These are phyloP conservation scores for Drosophila pallidifrons DNA, from an alignment of 1,140 invertebrate species.

Conservation along the genomic window DNA sequence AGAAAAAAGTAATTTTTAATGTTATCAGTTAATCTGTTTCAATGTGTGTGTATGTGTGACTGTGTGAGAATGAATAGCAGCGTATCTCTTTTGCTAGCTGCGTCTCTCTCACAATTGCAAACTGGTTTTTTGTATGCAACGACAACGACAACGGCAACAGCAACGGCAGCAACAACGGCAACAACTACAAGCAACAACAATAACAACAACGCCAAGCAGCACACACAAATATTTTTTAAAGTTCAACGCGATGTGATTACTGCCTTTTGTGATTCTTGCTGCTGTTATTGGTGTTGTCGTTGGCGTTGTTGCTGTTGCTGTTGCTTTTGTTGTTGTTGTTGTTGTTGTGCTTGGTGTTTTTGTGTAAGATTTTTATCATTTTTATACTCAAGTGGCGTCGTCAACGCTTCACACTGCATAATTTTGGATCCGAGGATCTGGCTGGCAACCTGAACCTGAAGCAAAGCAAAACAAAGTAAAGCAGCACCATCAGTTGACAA, in stretches of 20 bases:
- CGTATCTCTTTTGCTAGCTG: constrained; percentile 9
- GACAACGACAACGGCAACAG: constrained; percentile 37
- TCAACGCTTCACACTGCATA: constrained; percentile 78
- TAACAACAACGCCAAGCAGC: constrained; percentile 36
- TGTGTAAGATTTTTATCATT: constrained; percentile 77
- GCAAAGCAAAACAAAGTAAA: constrained; percentile 11
- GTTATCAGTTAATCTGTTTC: constrained; percentile 76
- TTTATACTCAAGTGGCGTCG: constrained; percentile 80
- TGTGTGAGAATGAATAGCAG: not conserved
- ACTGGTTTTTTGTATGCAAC: constrained; percentile 70
- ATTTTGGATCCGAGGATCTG: constrained; percentile 54
- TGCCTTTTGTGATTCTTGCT: constrained; percentile 40
- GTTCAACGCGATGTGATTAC: constrained; percentile 60
- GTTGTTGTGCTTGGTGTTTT: constrained; percentile 39
- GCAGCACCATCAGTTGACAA: constrained; percentile 65
- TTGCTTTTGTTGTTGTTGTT: constrained; percentile 28
- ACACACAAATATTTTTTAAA: constrained; percentile 47
- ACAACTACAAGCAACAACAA: constrained; percentile 34
- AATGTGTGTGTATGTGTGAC: constrained; percentile 1
- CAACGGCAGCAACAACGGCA: constrained; percentile 28
- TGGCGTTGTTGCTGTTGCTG: constrained; percentile 23
- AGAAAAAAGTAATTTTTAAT: constrained; percentile 72
- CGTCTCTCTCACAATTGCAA: constrained; percentile 64
- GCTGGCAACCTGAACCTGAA: constrained; percentile 11
- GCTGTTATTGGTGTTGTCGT: constrained; percentile 26